Percentiles rank a stretch among this genome's conserved stretches.
Conservation (phyloP, 2,113 vertebrate species). For the Gobiocypris rarus region DNA sequence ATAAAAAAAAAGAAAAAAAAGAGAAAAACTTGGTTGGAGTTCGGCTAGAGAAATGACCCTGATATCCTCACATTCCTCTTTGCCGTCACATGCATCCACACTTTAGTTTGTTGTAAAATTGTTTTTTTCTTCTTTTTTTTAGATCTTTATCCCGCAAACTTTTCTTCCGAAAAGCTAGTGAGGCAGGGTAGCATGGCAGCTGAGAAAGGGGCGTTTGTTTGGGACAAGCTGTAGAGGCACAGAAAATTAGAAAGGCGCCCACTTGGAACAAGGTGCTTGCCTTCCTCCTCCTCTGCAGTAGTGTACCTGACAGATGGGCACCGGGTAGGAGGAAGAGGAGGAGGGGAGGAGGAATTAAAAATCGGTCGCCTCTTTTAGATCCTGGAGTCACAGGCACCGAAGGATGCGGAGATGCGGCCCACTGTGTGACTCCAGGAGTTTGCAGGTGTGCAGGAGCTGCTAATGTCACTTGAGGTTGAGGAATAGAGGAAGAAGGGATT, state of each 20-base stretch:
- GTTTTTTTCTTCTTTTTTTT: conserved; percentile 48
- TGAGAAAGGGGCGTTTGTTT: conserved; percentile 77
- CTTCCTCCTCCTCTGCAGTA: conserved; percentile 67
- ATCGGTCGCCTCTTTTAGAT: conserved; percentile 67
- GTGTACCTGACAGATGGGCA: conserved; percentile 77
- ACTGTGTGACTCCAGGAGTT: conserved; percentile 62
- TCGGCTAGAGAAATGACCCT: conserved; percentile 37
- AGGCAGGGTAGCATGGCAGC: conserved; percentile 61
- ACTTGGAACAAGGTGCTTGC: conserved; percentile 76
- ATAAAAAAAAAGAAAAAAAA: conserved; percentile 34
- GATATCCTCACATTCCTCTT: conserved; percentile 43
- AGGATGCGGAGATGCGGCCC: conserved; percentile 68
- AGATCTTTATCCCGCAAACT: conserved; percentile 25
- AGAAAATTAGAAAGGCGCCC: conserved; percentile 79
- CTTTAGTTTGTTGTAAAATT: conserved; percentile 13
- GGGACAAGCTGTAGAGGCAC: conserved; percentile 75
- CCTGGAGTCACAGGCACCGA: conserved; percentile 62
- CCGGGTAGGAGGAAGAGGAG: conserved; percentile 67
- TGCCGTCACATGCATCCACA: not conserved
- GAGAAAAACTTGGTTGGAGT: conserved; percentile 45
- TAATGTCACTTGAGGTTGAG: conserved; percentile 69
- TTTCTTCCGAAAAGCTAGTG: conserved; percentile 55
- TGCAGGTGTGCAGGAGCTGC: conserved; percentile 58
- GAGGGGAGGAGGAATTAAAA: conserved; percentile 71
- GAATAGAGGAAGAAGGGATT: conserved; percentile 22